Conservation (phyloP, 2,113 vertebrate species). For the Sphaerodactylus townsendi region DNA sequence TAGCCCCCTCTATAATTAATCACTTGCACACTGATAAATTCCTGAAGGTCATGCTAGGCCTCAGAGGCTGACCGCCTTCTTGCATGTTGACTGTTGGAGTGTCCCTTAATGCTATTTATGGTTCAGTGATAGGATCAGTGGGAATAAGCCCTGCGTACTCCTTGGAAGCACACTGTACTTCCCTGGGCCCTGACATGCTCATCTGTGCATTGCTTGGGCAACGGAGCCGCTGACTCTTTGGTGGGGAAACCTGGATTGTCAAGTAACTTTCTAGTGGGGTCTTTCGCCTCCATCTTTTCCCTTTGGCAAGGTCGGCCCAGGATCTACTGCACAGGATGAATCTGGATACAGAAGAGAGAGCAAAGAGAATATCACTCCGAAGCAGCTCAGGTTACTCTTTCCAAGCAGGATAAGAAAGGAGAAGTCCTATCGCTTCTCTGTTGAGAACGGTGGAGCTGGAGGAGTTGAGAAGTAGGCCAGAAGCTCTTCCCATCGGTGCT, state of each 20-base stretch:
- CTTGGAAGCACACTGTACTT: background rate
- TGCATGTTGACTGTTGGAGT: background rate
- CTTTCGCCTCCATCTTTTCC: background rate
- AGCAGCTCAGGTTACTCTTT: background rate
- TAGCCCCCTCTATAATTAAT: conserved; percentile 39
- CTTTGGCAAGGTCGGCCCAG: background rate
- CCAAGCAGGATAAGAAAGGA: background rate
- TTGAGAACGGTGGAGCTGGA: too few species aligned
- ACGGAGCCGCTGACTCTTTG: background rate
- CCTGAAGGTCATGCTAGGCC: conserved; percentile 29
- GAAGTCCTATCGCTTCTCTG: background rate
- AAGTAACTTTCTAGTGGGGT: background rate
- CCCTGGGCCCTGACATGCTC: background rate
- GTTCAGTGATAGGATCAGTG: conserved; percentile 40
- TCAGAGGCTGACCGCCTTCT: background rate
- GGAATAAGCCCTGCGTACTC: conserved; percentile 32
- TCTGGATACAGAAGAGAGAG: background rate
- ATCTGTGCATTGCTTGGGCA: background rate
- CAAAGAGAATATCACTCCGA: background rate
- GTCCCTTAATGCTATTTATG: conserved; percentile 48
- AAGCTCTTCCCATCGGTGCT: background rate
- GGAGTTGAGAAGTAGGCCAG: background rate
- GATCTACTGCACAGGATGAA: background rate
- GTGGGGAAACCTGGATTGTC: conserved; percentile 15
- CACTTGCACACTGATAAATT: background rate